Evolutionary conservation across 2,113 vertebrate species (phyloP).

Genomic region (Gobiocypris rarus): DNA sequence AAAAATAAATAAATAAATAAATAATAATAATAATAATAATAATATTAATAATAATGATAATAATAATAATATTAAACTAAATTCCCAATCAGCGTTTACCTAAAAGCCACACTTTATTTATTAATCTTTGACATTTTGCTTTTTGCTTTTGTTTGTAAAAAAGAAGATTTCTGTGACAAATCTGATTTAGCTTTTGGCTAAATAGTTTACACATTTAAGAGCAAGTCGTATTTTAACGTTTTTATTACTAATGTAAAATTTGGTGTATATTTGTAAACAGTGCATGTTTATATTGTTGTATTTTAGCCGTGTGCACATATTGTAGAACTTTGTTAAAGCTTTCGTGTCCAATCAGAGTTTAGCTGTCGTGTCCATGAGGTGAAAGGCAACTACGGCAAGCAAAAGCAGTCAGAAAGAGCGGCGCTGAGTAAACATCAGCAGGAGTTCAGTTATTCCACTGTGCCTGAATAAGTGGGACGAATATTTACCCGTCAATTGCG

Average conservation of each 20-base stretch:
- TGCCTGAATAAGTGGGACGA: neutral
- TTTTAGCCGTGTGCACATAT: neutral
- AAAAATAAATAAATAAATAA: neutral
- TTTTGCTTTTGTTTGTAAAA: too few relatives aligned
- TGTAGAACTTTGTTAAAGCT: neutral
- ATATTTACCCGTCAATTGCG: neutral
- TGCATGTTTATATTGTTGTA: neutral
- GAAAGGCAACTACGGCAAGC: constrained; percentile 67
- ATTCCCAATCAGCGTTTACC: too few relatives aligned
- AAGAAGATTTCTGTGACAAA: too few relatives aligned
- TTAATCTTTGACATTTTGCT: neutral
- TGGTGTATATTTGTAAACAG: neutral
- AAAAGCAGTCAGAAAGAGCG: constrained; percentile 4
- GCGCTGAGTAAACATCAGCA: neutral
- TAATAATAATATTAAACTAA: too few relatives aligned
- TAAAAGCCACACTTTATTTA: neutral
- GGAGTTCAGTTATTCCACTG: neutral
- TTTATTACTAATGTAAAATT: neutral
- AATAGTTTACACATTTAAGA: neutral
- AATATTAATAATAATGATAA: too few relatives aligned
- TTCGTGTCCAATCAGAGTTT: constrained; percentile 47
- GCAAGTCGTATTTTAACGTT: neutral
- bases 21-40: too few relatives aligned
- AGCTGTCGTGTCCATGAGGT: constrained; percentile 76
- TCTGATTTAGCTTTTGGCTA: too few relatives aligned